Percentiles rank a stretch among this genome's conserved stretches.
phyloP scores from a whole-genome alignment of 2,797 vertebrate genomes.

The Discoglossus pictus region DNA sequence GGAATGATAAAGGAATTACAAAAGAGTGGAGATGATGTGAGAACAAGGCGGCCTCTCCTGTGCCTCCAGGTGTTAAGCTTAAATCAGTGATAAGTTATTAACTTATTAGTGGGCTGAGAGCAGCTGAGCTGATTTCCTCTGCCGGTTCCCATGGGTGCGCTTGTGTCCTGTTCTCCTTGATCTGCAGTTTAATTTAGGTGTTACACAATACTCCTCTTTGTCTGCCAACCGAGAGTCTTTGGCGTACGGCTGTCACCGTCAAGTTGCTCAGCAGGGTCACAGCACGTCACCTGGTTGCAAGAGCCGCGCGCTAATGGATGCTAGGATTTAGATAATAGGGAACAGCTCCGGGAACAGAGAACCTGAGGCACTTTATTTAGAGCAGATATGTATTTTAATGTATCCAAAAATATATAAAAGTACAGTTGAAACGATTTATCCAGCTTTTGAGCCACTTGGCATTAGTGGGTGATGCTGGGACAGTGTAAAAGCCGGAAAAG shows the following conservation, averaged over 20 bases:
- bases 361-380: too few species aligned
- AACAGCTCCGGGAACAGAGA: constrained; percentile 1
- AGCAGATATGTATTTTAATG: too few species aligned
- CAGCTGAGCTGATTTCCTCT: constrained; percentile 65
- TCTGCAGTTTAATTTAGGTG: constrained; percentile 11
- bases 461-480: too few species aligned
- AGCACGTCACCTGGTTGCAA: constrained; percentile 7
- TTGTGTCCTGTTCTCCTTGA: constrained; percentile 55
- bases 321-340: not conserved
- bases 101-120: constrained; percentile 70
- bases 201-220: constrained; percentile 1
- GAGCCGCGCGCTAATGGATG: constrained; percentile 12
- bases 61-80: constrained; percentile 71
- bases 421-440: too few species aligned
- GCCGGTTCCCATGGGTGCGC: constrained; percentile 56
- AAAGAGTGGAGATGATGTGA: constrained; percentile 65
- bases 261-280: constrained; percentile 22
- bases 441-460: too few species aligned
- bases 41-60: constrained; percentile 65
- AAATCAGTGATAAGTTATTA: constrained; percentile 73
- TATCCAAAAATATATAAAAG: too few species aligned
- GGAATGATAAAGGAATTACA: constrained; percentile 71
- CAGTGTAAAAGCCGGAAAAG: too few species aligned
- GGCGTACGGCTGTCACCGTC: constrained; percentile 3
- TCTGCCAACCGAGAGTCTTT: constrained; percentile 5